Conservation (phyloP, 2,888 invertebrate genomes). For the Amiota minor region DNA sequence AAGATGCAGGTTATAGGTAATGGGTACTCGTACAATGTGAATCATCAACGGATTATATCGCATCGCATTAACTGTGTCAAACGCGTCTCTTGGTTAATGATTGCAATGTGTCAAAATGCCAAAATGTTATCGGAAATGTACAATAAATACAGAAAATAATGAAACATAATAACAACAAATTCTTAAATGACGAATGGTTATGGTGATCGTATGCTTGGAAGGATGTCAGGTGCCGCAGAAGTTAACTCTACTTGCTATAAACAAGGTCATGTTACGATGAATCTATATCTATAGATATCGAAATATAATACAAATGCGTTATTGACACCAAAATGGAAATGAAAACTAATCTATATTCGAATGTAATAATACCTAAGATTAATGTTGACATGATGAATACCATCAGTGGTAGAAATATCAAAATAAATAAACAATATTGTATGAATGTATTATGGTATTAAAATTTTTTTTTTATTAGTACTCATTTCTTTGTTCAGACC, state of each 20-base stretch:
- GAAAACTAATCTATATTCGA: too few species aligned
- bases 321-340: too few species aligned
- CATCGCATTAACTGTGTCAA: background rate
- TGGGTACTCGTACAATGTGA: background rate
- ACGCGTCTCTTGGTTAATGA: background rate
- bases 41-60: background rate
- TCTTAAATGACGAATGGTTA: background rate
- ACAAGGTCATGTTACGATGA: background rate
- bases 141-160: background rate
- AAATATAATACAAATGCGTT: too few species aligned
- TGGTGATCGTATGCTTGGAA: too few species aligned
- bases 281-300: background rate
- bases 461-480: constrained; percentile 19
- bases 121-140: background rate
- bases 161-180: background rate
- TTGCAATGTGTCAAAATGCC: background rate
- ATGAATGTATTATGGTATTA: background rate
- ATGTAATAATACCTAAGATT: too few species aligned
- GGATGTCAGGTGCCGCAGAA: background rate
- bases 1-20: background rate
- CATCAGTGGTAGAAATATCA: background rate
- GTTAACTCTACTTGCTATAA: constrained; percentile 1
- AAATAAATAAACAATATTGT: background rate
- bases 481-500: background rate
- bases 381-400: too few species aligned